Percentiles rank a stretch among this genome's conserved stretches.
These are phyloP conservation scores for Delia radicum DNA, from an alignment of 1,140 invertebrate species.

Conservation along the genomic window DNA sequence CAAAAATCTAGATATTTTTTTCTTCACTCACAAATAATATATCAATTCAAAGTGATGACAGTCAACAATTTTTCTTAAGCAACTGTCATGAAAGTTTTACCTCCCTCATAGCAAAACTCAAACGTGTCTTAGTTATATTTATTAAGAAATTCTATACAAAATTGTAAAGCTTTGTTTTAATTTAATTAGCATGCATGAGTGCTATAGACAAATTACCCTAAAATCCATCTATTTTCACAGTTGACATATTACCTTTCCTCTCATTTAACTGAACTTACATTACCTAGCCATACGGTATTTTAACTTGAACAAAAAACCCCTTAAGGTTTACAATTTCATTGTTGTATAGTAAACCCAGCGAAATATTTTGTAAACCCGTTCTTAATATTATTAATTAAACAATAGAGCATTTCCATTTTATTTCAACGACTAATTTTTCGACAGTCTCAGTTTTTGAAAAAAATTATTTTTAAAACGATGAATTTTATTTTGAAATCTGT, in stretches of 20 bases:
- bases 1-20: not conserved
- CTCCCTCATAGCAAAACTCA: not conserved
- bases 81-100: not conserved
- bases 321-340: not conserved
- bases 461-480: no score
- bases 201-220: not conserved
- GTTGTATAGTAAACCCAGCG: no score
- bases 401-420: no score
- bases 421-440: no score
- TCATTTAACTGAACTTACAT: not conserved
- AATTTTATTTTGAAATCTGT: no score
- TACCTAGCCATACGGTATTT: not conserved
- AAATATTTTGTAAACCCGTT: no score
- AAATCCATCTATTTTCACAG: not conserved
- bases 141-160: not conserved
- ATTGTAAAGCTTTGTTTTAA: not conserved
- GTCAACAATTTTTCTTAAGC: not conserved
- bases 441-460: no score
- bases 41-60: not conserved
- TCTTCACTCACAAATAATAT: not conserved
- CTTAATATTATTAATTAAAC: no score
- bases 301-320: not conserved
- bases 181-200: constrained; percentile 1
- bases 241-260: not conserved
- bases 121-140: not conserved